Conservation (phyloP, 2,113 vertebrate genomes). For the Delphinapterus leucas region DNA sequence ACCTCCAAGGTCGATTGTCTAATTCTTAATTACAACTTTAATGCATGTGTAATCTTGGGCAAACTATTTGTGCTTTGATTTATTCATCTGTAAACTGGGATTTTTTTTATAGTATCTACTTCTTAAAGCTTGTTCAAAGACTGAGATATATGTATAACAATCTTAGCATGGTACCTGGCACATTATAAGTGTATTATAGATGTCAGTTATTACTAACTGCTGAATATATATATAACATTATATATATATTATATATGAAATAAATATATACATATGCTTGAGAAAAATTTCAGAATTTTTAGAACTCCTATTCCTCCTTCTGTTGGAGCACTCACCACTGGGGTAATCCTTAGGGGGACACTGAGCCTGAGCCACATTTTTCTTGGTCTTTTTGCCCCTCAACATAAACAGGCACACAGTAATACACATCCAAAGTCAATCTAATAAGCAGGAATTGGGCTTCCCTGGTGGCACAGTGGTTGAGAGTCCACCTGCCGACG, state of each 20-base stretch:
- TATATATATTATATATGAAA: neutral
- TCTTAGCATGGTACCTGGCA: neutral
- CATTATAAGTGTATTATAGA: neutral
- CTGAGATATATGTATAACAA: neutral
- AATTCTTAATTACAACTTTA: neutral
- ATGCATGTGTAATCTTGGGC: neutral
- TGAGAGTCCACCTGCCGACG: too few species aligned
- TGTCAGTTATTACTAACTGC: neutral
- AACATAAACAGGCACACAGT: neutral
- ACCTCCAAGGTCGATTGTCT: fast-evolving
- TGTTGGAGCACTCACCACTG: neutral
- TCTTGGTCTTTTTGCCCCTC: neutral
- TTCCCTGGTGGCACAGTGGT: too few species aligned
- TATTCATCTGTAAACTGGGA: neutral
- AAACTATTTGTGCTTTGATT: neutral
- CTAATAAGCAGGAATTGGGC: neutral
- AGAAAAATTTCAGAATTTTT: neutral
- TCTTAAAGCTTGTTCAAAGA: neutral
- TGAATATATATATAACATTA: neutral
- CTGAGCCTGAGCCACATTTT: neutral
- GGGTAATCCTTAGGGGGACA: neutral
- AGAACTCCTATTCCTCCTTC: neutral
- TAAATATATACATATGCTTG: neutral
- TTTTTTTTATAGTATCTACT: neutral
- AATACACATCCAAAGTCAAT: neutral